Base-by-base conservation (phyloP, 2,797 vertebrate genomes). In the Anomalospiza imberbis region DNA sequence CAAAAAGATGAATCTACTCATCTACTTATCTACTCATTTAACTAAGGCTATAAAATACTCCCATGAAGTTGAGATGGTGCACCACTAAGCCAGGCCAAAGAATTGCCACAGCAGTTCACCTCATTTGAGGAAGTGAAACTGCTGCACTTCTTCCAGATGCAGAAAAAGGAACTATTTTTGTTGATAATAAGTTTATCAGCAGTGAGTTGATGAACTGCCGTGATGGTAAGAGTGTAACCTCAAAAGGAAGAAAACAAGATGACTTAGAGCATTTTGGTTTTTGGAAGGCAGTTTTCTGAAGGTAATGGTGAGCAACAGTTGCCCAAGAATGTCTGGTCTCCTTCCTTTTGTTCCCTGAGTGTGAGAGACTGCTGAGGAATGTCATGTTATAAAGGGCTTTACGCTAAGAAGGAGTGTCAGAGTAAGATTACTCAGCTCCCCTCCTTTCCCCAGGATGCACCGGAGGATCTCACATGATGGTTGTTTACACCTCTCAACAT, bases 131-230 rank as follows among this genome's bases (percentile, higher is more conserved):
- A 95, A 95, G 62, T 0, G 29, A 91, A 93, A 95, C 63, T 74
- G 79, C 48, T 70, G 7, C 82, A 36, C 44, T 80, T 91, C 48
- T 81, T 85, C 63, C 57, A 82, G 70, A 85, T 82, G 42, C 57
- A 80, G 66, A 91, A 93, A 84, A 90, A 66, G 79, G 91, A 96
- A 93, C 85, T 88, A 3, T 12, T 91, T 89, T 75, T 95, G 54
- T 91, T 86, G 70, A 62, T 67, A 92, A 8, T 70, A 45, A 81
- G 82, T 91, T 93, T 88, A 88, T 90, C 72, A 57, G 66, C 0
- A 62, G 66, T 81, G 40, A 53, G 44, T 83, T 78, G 76, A 91
- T 95, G 87, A 89, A 92, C 73, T 92, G 63, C 32, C 55, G 71
- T 82, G 55, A 83, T 79, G 61, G 66, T 94, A 63, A 62, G 51